Evolutionary conservation across 1,140 invertebrate species (phyloP).

Genomic region (Diploscapter pachys): DNA sequence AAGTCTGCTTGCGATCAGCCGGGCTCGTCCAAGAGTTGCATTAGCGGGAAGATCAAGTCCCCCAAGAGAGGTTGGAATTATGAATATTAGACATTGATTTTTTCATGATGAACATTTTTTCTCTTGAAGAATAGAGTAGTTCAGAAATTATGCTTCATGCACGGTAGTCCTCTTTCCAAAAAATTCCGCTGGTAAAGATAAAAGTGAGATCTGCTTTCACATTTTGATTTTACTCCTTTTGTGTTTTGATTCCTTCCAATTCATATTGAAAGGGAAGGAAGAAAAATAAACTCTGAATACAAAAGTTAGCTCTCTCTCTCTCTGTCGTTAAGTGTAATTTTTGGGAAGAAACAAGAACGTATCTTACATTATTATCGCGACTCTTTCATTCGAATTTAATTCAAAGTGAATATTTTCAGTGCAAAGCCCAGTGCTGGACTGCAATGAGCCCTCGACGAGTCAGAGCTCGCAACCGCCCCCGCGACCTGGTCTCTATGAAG

Average conservation of each 20-base stretch:
- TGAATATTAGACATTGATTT: constrained; percentile 24
- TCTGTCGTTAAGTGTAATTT: not conserved
- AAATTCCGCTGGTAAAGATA: too few relatives aligned
- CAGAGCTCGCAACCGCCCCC: constrained; percentile 24
- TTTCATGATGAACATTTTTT: not conserved
- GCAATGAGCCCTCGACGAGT: constrained; percentile 36
- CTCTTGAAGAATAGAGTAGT: not conserved
- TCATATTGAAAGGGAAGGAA: too few relatives aligned
- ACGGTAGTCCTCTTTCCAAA: too few relatives aligned
- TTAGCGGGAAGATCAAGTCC: too few relatives aligned
- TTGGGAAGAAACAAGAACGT: not conserved
- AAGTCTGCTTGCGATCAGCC: too few relatives aligned
- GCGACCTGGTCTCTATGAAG: constrained; percentile 38
- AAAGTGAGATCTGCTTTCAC: too few relatives aligned
- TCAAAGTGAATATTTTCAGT: constrained; percentile 43
- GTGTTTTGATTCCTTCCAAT: too few relatives aligned
- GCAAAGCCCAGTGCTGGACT: constrained; percentile 25
- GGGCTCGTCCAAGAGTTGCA: too few relatives aligned
- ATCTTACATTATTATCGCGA: not conserved
- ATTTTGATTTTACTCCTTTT: too few relatives aligned
- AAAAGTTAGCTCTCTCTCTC: not conserved
- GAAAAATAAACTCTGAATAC: not conserved
- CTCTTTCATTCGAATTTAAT: not conserved
- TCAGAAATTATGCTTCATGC: too few relatives aligned
- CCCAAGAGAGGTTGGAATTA: too few relatives aligned